Evolutionary conservation across 2,888 invertebrate genomes (phyloP), one percentile per base, ranked within the genome.

Genomic region (Malachius bipustulatus): DNA sequence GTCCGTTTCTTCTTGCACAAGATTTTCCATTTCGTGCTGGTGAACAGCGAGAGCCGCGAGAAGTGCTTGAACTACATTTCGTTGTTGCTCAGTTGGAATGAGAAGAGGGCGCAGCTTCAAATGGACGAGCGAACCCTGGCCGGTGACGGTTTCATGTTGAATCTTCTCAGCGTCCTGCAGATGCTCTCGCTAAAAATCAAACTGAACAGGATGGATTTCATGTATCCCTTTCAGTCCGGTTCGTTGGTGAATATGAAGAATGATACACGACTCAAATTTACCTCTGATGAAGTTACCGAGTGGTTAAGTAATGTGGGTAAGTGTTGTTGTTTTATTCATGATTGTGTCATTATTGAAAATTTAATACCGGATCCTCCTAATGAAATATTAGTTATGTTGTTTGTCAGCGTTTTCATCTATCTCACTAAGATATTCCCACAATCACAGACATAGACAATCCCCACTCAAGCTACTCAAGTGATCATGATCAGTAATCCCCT

Each of bases 81-180:
- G 0, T 70, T 76, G 34, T 64, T 90, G 4, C 61, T 97, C 35
- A 75, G 75, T 39, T 65, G 75, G 49, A 97, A 97, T 56, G 81
- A 84, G 49, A 84, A 89, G 43, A 72, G 93, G 24, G 77, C 89
- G 2, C 94, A 94, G 59, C 70, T 96, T 48, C 90, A 89, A 57
- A 82, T 81, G 16, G 90, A 93, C 57, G 89, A 91, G 52, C 71
- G 82, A 38, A 71, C 82, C 2, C 69, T 93, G 1, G 88, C 91
- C 8, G 84, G 89, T 3, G 94, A 97, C 61, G 96, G 96, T 1
- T 91, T 91, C 62, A 89, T 96, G 82, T 67, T 96, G 49, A 98
- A 97, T 67, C 64, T 96, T 11, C 73, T 94, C 51, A 82, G 84
- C 33, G 85, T 94, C 12, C 66, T 98, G 46, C 96, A 96, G 59